These are phyloP conservation scores for Congeria kusceri DNA, from an alignment of 2,888 invertebrate genomes.

Conservation along the genomic window DNA sequence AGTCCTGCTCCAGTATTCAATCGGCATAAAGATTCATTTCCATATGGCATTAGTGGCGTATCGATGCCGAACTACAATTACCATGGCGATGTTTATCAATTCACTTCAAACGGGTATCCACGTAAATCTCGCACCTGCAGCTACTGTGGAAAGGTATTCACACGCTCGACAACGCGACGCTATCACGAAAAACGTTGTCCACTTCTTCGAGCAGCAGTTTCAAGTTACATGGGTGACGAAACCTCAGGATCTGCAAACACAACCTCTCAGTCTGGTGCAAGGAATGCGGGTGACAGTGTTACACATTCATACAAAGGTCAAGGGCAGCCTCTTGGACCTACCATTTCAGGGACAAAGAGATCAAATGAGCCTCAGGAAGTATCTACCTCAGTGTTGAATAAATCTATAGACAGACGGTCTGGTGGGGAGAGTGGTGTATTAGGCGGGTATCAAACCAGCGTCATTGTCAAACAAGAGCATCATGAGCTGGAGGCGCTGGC, in stretches of 20 bases:
- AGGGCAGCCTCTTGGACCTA: constrained; percentile 49
- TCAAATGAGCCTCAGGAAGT: constrained; percentile 63
- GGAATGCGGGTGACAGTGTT: constrained; percentile 48
- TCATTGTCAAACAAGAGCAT: constrained; percentile 72
- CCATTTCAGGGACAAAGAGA: constrained; percentile 63
- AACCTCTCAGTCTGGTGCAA: constrained; percentile 45
- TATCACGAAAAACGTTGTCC: constrained; percentile 82
- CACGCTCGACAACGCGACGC: constrained; percentile 81
- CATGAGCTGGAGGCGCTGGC: constrained; percentile 57
- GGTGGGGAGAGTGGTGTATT: constrained; percentile 49
- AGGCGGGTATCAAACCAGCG: constrained; percentile 68
- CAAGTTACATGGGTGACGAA: constrained; percentile 72
- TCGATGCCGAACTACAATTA: constrained; percentile 80
- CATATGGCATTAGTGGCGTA: constrained; percentile 80
- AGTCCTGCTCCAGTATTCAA: constrained; percentile 62
- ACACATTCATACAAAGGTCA: constrained; percentile 57
- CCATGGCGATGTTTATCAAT: constrained; percentile 78
- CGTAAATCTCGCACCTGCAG: constrained; percentile 80
- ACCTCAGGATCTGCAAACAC: constrained; percentile 56
- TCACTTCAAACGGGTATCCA: constrained; percentile 80
- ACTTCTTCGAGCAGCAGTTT: constrained; percentile 76
- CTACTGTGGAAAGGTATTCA: constrained; percentile 81
- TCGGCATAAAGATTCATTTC: constrained; percentile 72
- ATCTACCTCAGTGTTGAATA: constrained; percentile 68
- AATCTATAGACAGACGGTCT: constrained; percentile 46